A percentile compares a stretch with the other conserved stretches of the same genome.
phyloP scores from a whole-genome alignment of 2,113 vertebrate species.

The Dolichotis patagonum region DNA sequence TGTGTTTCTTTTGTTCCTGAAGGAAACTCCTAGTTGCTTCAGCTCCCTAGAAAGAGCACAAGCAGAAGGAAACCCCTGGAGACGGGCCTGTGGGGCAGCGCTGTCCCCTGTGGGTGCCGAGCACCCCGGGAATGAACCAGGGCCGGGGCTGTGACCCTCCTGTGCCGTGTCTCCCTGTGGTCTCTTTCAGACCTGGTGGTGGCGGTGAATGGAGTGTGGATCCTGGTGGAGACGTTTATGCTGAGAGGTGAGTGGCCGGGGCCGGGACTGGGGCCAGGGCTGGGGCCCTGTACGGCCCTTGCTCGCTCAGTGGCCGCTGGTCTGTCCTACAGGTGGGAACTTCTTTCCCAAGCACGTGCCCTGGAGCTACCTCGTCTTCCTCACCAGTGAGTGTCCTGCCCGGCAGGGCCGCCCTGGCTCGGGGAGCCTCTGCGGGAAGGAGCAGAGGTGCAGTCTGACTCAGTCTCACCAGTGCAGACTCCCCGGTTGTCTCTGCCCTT shows the following conservation, averaged over 20 bases:
- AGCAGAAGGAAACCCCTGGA: background rate
- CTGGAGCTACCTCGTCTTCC: conserved; percentile 97
- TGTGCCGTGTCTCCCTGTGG: background rate
- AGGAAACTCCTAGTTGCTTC: background rate
- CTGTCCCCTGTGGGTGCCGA: background rate
- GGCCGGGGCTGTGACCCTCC: accelerated
- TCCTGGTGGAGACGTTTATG: conserved; percentile 96
- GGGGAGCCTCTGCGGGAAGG: background rate
- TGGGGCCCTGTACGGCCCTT: accelerated
- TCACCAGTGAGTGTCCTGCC: conserved; percentile 92
- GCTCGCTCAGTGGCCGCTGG: background rate
- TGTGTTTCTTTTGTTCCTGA: background rate
- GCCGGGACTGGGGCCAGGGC: background rate
- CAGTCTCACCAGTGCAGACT: accelerated
- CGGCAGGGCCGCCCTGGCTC: background rate
- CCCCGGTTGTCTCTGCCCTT: background rate
- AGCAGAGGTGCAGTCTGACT: background rate
- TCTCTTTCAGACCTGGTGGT: conserved; percentile 92
- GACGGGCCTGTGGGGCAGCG: accelerated
- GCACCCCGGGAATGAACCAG: no score
- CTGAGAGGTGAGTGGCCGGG: conserved; percentile 88
- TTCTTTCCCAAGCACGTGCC: conserved; percentile 93
- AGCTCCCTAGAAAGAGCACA: background rate
- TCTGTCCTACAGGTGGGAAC: conserved; percentile 89
- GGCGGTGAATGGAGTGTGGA: conserved; percentile 98